These are phyloP conservation scores for Zapornia atra DNA, from an alignment of 2,113 vertebrate genomes.

Conservation along the genomic window DNA sequence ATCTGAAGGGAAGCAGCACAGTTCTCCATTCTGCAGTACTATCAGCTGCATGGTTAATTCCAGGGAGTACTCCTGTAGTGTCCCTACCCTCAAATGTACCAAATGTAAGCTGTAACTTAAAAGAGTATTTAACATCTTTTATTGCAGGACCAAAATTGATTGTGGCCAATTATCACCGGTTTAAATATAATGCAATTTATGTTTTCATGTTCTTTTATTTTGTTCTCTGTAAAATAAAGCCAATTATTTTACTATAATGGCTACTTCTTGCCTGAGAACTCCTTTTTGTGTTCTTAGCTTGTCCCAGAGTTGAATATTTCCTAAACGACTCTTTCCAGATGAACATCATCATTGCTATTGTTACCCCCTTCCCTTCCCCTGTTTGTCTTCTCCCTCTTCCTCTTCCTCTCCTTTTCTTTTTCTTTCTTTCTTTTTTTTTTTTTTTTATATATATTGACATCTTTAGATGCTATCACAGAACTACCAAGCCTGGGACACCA, in stretches of 20 bases:
- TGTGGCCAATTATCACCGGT: not conserved
- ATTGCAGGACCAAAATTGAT: not conserved
- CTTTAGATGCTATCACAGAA: not conserved
- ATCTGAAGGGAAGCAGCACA: not conserved
- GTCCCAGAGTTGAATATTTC: not conserved
- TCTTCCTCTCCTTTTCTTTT: too few species aligned
- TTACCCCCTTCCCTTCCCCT: not conserved
- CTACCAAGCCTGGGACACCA: not conserved
- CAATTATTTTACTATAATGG: not conserved
- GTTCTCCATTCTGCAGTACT: not conserved
- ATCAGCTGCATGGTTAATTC: not conserved
- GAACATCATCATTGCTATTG: rapidly evolving
- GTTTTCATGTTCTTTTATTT: not conserved
- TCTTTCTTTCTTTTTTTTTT: not conserved
- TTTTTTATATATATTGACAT: not conserved
- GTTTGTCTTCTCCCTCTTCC: not conserved
- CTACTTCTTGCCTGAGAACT: not conserved
- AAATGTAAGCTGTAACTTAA: not conserved
- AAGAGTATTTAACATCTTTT: not conserved
- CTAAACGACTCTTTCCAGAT: not conserved
- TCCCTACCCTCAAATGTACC: not conserved
- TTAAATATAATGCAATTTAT: not conserved
- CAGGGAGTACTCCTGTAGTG: not conserved
- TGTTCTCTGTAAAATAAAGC: not conserved
- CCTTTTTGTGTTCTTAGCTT: not conserved